Evolutionary conservation across 2,797 vertebrate genomes (phyloP), one percentile per base, ranked within the genome.

Genomic region (Acanthurus lineatus): DNA sequence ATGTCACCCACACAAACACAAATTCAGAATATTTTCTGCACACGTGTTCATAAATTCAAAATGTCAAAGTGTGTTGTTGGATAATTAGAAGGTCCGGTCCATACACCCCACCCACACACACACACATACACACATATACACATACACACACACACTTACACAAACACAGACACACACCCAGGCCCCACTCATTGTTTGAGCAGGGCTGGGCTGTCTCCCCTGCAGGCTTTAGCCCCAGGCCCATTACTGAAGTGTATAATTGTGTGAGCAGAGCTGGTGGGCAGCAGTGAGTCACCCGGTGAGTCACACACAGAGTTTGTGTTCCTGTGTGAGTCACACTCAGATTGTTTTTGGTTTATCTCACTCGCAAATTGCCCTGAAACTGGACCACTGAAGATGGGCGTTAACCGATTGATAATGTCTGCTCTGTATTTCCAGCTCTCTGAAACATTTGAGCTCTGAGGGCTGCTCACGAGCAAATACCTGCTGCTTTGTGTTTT

Each of bases 291-390:
- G 88, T 96, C 95, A 96, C 83, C 66, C 15, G 9, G 80, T 91
- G 90, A 92, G 83, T 91, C 92, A 93, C 90, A 89, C 89, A 89
- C 90, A 73, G 19, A 91, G 92, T 93, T 93, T 95, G 90, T 93
- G 89, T 95, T 95, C 94, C 93, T 94, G 91, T 82, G 72, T 96
- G 95, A 95, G 84, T 95, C 93, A 95, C 73, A 0, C 83, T 69
- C 78, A 57, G 87, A 96, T 95, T 94, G 94, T 95, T 94, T 95
- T 93, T 83, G 87, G 92, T 90, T 93, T 93, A 95, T 95, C 94
- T 95, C 92, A 90, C 89, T 88, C 61, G 1, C 76, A 87, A 86
- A 88, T 87, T 87, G 64, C 84, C 81, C 67, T 68, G 57, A 45
- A 85, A 81, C 74, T 85, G 77, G 56, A 84, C 69, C 19, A 2